A percentile compares a stretch with the other conserved stretches of the same genome.
Conservation (phyloP, 1,140 invertebrate species). For the Leptonema lineaticorne region DNA sequence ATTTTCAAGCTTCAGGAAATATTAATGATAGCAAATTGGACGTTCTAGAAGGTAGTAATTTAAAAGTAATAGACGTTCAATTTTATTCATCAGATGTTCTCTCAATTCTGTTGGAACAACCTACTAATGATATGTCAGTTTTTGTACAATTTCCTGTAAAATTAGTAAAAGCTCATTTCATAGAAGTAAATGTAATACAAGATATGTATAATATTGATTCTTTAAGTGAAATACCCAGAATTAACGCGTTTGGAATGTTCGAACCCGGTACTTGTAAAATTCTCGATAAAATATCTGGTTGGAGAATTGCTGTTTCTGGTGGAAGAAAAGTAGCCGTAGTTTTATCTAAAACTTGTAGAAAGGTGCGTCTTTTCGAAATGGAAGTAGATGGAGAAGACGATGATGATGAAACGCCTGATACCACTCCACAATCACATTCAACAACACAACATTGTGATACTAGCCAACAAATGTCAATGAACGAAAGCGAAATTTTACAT, state of each 20-base stretch:
- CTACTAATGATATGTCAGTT: constrained; percentile 53
- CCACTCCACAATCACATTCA: constrained; percentile 48
- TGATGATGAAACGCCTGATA: constrained; percentile 64
- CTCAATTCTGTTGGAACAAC: constrained; percentile 71
- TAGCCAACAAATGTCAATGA: constrained; percentile 35
- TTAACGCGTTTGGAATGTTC: constrained; percentile 54
- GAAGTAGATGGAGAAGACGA: constrained; percentile 90
- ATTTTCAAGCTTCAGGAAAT: constrained; percentile 45
- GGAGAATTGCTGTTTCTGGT: constrained; percentile 80
- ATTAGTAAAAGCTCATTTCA: constrained; percentile 50
- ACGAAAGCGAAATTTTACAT: constrained; percentile 28
- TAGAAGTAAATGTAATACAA: constrained; percentile 49
- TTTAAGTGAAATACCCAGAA: constrained; percentile 52
- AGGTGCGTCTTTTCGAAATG: constrained; percentile 87
- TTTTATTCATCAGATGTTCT: constrained; percentile 81
- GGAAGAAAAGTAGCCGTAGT: constrained; percentile 85
- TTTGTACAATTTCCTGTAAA: constrained; percentile 69
- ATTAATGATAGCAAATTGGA: constrained; percentile 45
- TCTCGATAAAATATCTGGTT: constrained; percentile 74
- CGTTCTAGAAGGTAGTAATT: constrained; percentile 46
- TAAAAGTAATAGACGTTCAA: constrained; percentile 66
- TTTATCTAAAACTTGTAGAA: constrained; percentile 74
- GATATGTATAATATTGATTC: constrained; percentile 56
- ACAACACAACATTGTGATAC: constrained; percentile 37
- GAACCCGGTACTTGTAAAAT: constrained; percentile 57